Evolutionary conservation across 2,113 vertebrate species (phyloP).

Genomic region (Syrmaticus mikado): DNA sequence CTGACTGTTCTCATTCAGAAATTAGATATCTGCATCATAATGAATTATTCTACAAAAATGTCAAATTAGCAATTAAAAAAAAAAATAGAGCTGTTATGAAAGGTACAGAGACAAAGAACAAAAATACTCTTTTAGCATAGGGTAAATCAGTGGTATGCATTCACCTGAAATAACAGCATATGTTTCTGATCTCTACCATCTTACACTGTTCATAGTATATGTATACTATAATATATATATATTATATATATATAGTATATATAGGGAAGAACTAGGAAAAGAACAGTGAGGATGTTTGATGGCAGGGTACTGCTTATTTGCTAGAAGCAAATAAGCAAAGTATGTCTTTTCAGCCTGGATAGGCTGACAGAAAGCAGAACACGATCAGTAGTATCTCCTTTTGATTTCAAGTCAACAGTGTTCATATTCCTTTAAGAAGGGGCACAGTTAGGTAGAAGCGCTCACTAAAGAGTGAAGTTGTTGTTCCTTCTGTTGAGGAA

Average conservation of each 20-base stretch:
- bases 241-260: neutral
- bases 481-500: neutral
- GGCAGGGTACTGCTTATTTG: neutral
- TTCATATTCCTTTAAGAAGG: neutral
- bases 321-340: neutral
- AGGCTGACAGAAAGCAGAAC: neutral
- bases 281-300: neutral
- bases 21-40: neutral
- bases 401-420: neutral
- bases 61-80: neutral
- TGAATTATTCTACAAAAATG: neutral
- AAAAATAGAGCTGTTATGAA: neutral
- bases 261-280: neutral
- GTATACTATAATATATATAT: no score
- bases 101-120: neutral
- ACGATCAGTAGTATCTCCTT: neutral
- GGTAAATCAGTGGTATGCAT: neutral
- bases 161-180: neutral
- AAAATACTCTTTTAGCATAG: neutral
- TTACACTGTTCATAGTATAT: neutral
- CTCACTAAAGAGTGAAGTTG: neutral
- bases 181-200: neutral
- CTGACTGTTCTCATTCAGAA: neutral
- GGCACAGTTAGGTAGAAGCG: neutral
- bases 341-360: neutral